phyloP scores from a whole-genome alignment of 2,113 vertebrate genomes.

The Ammospiza caudacuta region DNA sequence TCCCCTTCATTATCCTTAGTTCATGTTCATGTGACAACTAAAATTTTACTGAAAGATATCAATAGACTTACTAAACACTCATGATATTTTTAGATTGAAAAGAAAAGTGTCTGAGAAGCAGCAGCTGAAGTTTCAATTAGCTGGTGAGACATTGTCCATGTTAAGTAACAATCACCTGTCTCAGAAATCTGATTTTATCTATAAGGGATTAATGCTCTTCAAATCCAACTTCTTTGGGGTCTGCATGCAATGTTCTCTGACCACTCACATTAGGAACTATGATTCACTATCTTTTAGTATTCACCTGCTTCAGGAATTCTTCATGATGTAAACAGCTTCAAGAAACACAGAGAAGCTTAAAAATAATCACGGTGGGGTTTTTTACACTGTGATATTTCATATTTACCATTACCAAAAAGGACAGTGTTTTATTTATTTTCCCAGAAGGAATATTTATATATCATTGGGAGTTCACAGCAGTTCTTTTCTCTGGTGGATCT shows the following conservation, averaged over 20 bases:
- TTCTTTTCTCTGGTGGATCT: background rate
- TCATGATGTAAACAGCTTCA: background rate
- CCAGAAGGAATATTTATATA: background rate
- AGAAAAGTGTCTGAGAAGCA: background rate
- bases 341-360: background rate
- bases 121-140: background rate
- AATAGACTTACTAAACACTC: background rate
- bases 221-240: background rate
- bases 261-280: background rate
- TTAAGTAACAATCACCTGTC: background rate
- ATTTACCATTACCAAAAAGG: background rate
- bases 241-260: background rate
- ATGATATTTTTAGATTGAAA: background rate
- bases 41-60: background rate
- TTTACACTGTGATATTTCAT: background rate
- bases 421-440: background rate
- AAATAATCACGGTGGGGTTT: background rate
- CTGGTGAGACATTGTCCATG: background rate
- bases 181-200: background rate
- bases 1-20: background rate
- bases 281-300: background rate
- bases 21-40: background rate
- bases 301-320: background rate
- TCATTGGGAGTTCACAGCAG: background rate
- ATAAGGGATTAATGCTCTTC: background rate